Conservation (phyloP, 2,797 vertebrate species). For the Pangasius larnaudii region DNA sequence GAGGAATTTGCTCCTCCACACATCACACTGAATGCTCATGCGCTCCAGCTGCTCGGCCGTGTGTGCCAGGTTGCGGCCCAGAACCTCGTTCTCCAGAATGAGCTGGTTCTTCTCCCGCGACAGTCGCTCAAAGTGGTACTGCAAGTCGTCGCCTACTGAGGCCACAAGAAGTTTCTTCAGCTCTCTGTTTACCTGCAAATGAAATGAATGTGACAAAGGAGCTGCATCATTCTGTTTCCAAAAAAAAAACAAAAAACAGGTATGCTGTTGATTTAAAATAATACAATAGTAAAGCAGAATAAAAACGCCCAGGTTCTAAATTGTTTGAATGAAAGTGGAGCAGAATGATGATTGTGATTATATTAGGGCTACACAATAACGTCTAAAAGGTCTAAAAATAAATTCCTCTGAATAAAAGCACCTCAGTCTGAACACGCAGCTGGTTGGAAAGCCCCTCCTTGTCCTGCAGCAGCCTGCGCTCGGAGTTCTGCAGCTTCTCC, state of each 20-base stretch:
- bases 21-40: slow-evolving; percentile 98
- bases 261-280: neutral
- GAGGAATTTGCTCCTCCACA: slow-evolving; percentile 98
- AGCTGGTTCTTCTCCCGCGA: slow-evolving; percentile 95
- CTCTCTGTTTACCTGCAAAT: slow-evolving; percentile 90
- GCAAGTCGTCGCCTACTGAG: slow-evolving; percentile 92
- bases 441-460: slow-evolving; percentile 96
- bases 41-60: slow-evolving; percentile 91
- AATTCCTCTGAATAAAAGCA: slow-evolving; percentile 54
- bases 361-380: neutral
- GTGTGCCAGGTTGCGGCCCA: slow-evolving; percentile 82
- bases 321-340: neutral
- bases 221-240: neutral
- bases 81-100: slow-evolving; percentile 91
- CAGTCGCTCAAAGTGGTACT: slow-evolving; percentile 95
- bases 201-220: neutral
- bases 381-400: neutral
- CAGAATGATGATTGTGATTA: neutral
- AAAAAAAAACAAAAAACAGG: neutral
- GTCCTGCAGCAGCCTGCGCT: slow-evolving; percentile 90
- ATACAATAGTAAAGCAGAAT: neutral
- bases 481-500: slow-evolving; percentile 91
- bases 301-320: neutral
- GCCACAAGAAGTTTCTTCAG: slow-evolving; percentile 95
- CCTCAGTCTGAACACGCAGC: slow-evolving; percentile 94